Evolutionary conservation across 2,888 invertebrate genomes (phyloP).

Genomic region (Acrobasis consociella): DNA sequence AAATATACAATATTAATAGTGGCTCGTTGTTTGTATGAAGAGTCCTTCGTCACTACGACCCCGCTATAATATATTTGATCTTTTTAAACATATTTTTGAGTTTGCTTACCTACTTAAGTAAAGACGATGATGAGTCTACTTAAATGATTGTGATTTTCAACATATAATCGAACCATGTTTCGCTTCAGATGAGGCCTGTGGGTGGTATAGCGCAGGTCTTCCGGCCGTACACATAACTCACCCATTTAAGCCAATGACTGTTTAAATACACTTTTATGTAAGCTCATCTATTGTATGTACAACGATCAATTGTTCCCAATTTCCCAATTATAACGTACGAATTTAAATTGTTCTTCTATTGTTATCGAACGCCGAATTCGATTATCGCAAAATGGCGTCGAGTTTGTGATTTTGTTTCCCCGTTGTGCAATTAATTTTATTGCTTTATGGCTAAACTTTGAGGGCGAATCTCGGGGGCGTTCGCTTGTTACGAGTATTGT

Average conservation of each 20-base stretch:
- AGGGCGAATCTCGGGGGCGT: constrained; percentile 12
- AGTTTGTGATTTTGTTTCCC: constrained; percentile 21
- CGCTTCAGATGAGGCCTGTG: background rate
- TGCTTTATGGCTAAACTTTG: constrained; percentile 16
- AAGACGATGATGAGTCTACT: too few relatives aligned
- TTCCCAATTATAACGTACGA: constrained; percentile 25
- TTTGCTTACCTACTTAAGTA: too few relatives aligned
- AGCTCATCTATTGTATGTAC: constrained; percentile 26
- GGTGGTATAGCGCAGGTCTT: background rate
- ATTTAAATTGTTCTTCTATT: constrained; percentile 24
- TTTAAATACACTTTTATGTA: constrained; percentile 5
- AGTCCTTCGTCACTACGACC: too few relatives aligned
- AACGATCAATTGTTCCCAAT: constrained; percentile 31
- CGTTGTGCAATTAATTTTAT: constrained; percentile 21
- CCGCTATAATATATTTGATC: too few relatives aligned
- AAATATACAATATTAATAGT: too few relatives aligned
- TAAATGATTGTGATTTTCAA: too few relatives aligned
- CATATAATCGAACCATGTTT: background rate
- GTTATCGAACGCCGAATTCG: constrained; percentile 13
- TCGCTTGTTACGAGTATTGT: background rate
- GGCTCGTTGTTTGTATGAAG: too few relatives aligned
- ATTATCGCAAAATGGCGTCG: constrained; percentile 19
- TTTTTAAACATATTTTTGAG: too few relatives aligned
- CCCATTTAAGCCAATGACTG: constrained; percentile 8
- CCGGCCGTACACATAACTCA: background rate